Evolutionary conservation across 1,140 invertebrate genomes (phyloP), one percentile per base, ranked within the genome.

Genomic region (Cyclargus thomasi): DNA sequence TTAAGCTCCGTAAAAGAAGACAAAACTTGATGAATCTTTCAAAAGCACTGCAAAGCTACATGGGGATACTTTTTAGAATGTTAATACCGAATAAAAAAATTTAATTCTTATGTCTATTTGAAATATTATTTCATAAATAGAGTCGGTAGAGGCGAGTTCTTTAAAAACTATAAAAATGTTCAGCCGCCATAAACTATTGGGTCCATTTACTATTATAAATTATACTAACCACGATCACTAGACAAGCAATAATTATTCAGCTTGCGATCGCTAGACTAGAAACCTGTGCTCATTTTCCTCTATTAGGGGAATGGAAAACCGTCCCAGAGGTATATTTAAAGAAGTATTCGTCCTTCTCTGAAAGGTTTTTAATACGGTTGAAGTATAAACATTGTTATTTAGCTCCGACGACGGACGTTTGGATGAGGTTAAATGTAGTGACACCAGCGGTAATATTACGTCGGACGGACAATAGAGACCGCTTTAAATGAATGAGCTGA

Each of bases 1-100:
- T 59, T 59, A 59, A 59, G 55, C 55, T 59, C 17, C 17, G 55
- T 22, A 22, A 4, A 8, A 20, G 20, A 59, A 59, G 55, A 59
- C 55, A 59, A 59, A 59, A 59, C 18, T 59, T 59, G 55, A 59
- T 59, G 55, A 59, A 59, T 59, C 55, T 59, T 59, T 59, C 55
- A 59, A 59, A 59, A 59, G 55, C 55, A 59, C 10, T 59, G 55
- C 55, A 20, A 59, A 59, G 55, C 55, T 59, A 59, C 55, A 59
- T 59, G 55, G 55, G 55, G 55, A 11, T 59, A 59, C 17, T 47
- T 47, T 47, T 47, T 2, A 47, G 14, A 16, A 3, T 14, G 39
- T 47, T 14, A 47, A 11, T 47, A 47, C 39, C 10, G 39, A 47
- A 2, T 8, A 16, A 47, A 47, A 47, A 47, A 47, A 2, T 29